Base-by-base conservation (phyloP, 1,140 invertebrate species). In the Mercenaria mercenaria region DNA sequence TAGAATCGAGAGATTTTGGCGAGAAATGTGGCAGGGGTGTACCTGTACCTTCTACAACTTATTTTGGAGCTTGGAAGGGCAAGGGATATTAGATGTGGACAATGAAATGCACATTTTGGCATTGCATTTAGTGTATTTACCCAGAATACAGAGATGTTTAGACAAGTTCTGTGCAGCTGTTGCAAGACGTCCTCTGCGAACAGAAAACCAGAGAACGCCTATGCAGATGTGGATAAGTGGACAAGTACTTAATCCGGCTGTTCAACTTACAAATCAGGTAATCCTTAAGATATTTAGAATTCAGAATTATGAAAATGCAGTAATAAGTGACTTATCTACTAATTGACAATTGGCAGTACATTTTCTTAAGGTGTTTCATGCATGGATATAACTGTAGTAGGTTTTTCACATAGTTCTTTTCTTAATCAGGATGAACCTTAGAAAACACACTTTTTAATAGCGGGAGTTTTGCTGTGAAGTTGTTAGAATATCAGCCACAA, bases 1-100 rank as follows among this genome's bases (percentile, higher is more conserved):
- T 18, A 74, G 69, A n/a, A 59, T 80, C 1, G 50, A 79, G 43
- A 29, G 77, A n/a, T 56, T 80, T 32, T 80, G 34, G 77, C 23
- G 77, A 13, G 77, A 80, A n/a, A 6, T 80, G 23, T 80, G 50
- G 26, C 26, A 52, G 39, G 50, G 47, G 1, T 50, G 4, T 37
- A 32, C 32, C 10, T 1, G 34, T 26, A 32, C 50, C 23, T 80
- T 3, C 41, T 56, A 52, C 32, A 6, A 41, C 1, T n/a, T 74
- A 18, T 41, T 74, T 26, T 41, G 69, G 1, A 41, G 10, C 8
- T 39, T 74, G 69, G 69, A 47, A 23, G 1, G 23, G 11, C 34
- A 74, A 39, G 34, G 32, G 11, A 74, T 74, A 23, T 20, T 74
- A 13, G 37, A 74, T 74, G 69, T 74, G 11, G 69, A 74, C 69